Evolutionary conservation across 2,888 invertebrate genomes (phyloP).

Genomic region (Euzophera pinguis): DNA sequence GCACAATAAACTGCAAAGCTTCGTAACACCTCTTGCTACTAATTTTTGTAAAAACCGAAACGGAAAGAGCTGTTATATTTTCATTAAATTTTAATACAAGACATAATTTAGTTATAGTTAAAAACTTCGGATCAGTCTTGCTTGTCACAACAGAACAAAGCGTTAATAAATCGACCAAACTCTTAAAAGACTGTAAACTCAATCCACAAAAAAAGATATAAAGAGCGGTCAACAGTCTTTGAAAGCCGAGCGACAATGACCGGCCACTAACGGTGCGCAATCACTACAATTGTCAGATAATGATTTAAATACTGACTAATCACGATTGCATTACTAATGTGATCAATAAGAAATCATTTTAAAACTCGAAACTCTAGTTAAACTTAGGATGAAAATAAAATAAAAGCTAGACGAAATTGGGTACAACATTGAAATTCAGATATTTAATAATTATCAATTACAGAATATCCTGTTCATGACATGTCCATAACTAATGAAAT

Average conservation of each 20-base stretch:
- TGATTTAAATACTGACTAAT: not conserved
- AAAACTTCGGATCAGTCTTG: not conserved
- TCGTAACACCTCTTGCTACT: too few species aligned
- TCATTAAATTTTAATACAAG: too few species aligned
- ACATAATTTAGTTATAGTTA: too few species aligned
- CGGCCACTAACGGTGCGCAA: not conserved
- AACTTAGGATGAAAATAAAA: too few species aligned
- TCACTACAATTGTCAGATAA: conserved; percentile 4
- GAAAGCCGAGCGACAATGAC: conserved; percentile 2
- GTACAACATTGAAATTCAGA: too few species aligned
- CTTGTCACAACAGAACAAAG: not conserved
- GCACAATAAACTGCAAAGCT: too few species aligned
- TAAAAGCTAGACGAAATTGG: too few species aligned
- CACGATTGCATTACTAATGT: not conserved
- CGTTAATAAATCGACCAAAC: not conserved
- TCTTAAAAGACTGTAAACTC: not conserved
- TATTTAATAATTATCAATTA: too few species aligned
- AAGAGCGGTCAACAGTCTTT: conserved; percentile 19
- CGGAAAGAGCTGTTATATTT: not conserved
- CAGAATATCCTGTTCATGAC: too few species aligned
- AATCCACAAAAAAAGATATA: not conserved
- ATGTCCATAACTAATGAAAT: too few species aligned
- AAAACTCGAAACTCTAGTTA: too few species aligned
- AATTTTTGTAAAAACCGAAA: too few species aligned
- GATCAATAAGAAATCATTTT: not conserved